phyloP scores from a whole-genome alignment of 2,113 vertebrate species.

The Platysternon megacephalum region DNA sequence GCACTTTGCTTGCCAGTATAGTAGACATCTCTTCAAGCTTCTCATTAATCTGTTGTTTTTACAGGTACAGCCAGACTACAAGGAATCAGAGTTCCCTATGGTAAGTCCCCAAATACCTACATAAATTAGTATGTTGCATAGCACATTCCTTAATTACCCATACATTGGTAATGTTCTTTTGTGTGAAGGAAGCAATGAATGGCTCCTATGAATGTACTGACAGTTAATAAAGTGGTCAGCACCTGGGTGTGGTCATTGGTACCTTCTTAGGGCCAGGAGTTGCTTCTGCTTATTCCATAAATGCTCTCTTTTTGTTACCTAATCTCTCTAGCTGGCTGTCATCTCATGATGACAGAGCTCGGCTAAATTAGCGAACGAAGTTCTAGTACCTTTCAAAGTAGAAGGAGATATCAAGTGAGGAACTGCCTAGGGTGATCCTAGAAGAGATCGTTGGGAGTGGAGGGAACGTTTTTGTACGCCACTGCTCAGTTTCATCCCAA shows the following conservation, averaged over 20 bases:
- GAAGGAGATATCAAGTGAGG: not conserved
- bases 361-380: not conserved
- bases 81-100: conserved; percentile 51
- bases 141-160: not conserved
- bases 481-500: not conserved
- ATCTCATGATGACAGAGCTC: not conserved
- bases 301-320: not conserved
- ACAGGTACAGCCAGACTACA: conserved; percentile 57
- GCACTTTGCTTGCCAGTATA: not conserved
- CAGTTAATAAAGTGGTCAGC: not conserved
- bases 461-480: not conserved
- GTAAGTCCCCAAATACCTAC: conserved; percentile 26
- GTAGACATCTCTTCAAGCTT: not conserved
- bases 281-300: not conserved
- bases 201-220: not conserved
- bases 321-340: not conserved
- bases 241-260: not conserved
- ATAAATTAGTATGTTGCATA: not conserved
- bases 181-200: not conserved
- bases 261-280: not conserved
- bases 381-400: not conserved
- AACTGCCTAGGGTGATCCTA: not conserved
- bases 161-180: not conserved
- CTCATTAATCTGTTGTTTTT: not conserved
- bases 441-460: not conserved